Evolutionary conservation across 1,140 invertebrate species (phyloP).

Genomic region (Drosophila fuyamai): DNA sequence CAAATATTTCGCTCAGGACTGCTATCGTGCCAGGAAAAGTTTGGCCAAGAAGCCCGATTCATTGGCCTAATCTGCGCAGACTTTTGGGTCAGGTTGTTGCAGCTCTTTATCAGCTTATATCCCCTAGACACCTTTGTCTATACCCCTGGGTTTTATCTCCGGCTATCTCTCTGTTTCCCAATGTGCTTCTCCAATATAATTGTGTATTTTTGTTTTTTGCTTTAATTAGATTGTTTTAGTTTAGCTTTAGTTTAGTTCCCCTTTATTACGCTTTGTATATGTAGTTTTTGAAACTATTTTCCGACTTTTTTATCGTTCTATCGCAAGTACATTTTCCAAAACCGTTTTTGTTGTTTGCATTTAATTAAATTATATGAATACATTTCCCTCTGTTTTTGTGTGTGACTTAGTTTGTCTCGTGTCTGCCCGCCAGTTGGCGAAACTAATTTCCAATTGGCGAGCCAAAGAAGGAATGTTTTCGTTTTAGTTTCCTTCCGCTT

Average conservation of each 20-base stretch:
- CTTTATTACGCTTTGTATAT: slow-evolving; percentile 54
- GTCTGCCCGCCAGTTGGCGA: slow-evolving; percentile 28
- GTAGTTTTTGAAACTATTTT: slow-evolving; percentile 80
- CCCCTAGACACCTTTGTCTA: slow-evolving; percentile 20
- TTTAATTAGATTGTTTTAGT: slow-evolving; percentile 61
- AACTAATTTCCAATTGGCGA: slow-evolving; percentile 63
- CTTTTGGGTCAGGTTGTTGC: slow-evolving; percentile 19
- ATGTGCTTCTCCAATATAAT: slow-evolving; percentile 57
- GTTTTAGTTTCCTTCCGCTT: slow-evolving; percentile 42
- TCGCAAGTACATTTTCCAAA: slow-evolving; percentile 84
- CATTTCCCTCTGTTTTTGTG: slow-evolving; percentile 43
- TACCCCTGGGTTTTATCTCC: not conserved
- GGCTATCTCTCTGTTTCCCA: slow-evolving; percentile 25
- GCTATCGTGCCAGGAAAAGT: not conserved
- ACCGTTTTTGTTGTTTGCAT: slow-evolving; percentile 84
- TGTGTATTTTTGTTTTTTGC: slow-evolving; percentile 32
- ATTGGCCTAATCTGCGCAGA: slow-evolving; percentile 23
- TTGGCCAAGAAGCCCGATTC: slow-evolving; percentile 26
- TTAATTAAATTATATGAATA: slow-evolving; percentile 83
- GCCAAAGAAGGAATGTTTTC: slow-evolving; percentile 55
- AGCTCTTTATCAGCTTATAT: slow-evolving; percentile 23
- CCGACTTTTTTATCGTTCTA: slow-evolving; percentile 73
- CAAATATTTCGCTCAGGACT: not conserved
- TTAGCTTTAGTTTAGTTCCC: slow-evolving; percentile 42
- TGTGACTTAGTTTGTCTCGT: slow-evolving; percentile 23